These are phyloP conservation scores for Rhea americana DNA, from an alignment of 2,113 vertebrate genomes.

Conservation along the genomic window DNA sequence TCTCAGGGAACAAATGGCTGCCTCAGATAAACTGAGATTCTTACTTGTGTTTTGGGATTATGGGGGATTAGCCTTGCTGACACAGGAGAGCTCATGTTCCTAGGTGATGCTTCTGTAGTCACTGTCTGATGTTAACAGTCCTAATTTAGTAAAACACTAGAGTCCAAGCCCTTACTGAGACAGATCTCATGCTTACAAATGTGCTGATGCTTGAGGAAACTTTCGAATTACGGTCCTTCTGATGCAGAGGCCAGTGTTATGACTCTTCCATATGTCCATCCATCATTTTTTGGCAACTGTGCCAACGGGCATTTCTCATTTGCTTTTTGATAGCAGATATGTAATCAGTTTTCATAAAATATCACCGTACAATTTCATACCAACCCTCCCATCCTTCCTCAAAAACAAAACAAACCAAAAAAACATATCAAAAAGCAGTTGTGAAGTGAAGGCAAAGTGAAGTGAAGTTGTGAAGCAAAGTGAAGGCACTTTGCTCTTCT, in stretches of 20 bases:
- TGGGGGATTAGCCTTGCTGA: not conserved
- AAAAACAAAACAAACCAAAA: accelerated
- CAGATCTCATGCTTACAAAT: not conserved
- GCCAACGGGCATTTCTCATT: not conserved
- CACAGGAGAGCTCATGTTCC: not conserved
- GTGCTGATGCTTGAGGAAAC: not conserved
- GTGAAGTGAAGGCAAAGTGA: no score
- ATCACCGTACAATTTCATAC: not conserved
- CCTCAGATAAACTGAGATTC: not conserved
- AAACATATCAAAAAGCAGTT: accelerated
- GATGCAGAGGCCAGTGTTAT: not conserved
- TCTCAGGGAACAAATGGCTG: not conserved
- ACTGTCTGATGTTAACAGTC: not conserved
- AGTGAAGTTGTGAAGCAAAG: no score
- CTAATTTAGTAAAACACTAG: not conserved
- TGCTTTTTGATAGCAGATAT: not conserved
- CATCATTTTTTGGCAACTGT: not conserved
- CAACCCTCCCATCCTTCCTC: not conserved
- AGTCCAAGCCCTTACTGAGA: not conserved
- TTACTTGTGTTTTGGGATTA: conserved; percentile 30
- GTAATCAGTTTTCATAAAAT: not conserved
- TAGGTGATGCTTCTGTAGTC: not conserved
- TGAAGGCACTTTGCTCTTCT: not conserved
- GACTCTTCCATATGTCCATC: not conserved
- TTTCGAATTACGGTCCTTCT: not conserved